Conservation (phyloP, 1,140 invertebrate genomes). For the Leptinotarsa lineolata region DNA sequence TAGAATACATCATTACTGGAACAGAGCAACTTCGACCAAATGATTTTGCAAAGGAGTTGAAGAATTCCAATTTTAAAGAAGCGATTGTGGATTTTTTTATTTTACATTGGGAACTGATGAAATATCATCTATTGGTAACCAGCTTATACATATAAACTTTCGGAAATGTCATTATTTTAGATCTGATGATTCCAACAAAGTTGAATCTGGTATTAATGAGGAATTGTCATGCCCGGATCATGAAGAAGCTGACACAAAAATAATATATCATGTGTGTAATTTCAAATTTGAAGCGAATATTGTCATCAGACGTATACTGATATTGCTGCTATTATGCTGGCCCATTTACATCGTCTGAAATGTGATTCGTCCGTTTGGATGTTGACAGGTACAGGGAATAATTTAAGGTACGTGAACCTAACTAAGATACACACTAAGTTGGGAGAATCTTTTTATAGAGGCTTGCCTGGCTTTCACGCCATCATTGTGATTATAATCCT, state of each 20-base stretch:
- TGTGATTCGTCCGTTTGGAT: no score
- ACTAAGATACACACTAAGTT: no score
- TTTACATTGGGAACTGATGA: not conserved
- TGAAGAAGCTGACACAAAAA: not conserved
- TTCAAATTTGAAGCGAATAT: no score
- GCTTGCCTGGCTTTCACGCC: no score
- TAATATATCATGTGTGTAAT: no score
- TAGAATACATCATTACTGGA: not conserved
- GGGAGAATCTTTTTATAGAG: no score
- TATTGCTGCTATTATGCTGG: no score
- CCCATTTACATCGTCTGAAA: no score
- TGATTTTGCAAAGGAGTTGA: constrained; percentile 27
- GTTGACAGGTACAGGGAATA: no score
- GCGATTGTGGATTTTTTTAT: not conserved
- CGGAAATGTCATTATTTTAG: not conserved
- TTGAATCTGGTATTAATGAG: not conserved
- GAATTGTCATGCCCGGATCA: not conserved
- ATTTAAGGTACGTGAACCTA: no score
- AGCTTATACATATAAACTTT: not conserved
- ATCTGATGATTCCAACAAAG: not conserved
- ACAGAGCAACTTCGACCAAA: constrained; percentile 13
- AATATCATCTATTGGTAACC: not conserved
- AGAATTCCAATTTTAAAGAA: constrained; percentile 25
- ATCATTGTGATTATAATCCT: no score
- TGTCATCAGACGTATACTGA: no score